Percentiles rank a stretch among this genome's conserved stretches.
phyloP scores from a whole-genome alignment of 2,888 invertebrate genomes.

The Stenotaenia linearis region DNA sequence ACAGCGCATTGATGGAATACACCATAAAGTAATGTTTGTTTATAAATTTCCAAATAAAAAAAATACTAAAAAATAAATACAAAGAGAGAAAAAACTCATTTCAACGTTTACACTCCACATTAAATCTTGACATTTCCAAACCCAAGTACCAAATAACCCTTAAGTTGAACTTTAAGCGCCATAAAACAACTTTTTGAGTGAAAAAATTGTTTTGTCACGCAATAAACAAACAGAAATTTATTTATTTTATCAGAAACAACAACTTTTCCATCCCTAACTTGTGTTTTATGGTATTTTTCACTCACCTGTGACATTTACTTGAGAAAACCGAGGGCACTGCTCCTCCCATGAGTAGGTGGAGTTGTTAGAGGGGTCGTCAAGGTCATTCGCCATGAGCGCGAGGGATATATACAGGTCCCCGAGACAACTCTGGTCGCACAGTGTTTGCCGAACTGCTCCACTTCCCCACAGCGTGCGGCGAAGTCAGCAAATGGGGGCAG shows the following conservation, averaged over 20 bases:
- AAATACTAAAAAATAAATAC: not conserved
- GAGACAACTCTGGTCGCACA: not conserved
- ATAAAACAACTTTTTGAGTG: not conserved
- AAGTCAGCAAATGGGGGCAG: not conserved
- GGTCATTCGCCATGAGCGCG: not conserved
- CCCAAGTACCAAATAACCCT: not conserved
- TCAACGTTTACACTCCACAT: not conserved
- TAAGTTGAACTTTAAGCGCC: not conserved
- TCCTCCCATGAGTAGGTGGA: not conserved
- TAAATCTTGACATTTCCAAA: not conserved
- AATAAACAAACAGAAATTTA: too few relatives aligned
- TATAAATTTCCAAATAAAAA: not conserved
- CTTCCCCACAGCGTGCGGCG: not conserved
- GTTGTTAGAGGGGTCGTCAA: not conserved
- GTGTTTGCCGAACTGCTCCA: not conserved
- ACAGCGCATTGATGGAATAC: not conserved
- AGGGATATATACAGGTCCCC: not conserved
- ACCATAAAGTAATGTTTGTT: not conserved
- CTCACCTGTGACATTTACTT: constrained; percentile 2
- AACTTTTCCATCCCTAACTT: too few relatives aligned
- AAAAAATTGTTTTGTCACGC: not conserved
- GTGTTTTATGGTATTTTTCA: not conserved
- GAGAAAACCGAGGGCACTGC: not conserved
- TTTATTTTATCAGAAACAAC: not conserved
- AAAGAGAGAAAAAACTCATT: too few relatives aligned